Conservation (phyloP, 2,113 vertebrate genomes). For the Antechinus stuartii region DNA sequence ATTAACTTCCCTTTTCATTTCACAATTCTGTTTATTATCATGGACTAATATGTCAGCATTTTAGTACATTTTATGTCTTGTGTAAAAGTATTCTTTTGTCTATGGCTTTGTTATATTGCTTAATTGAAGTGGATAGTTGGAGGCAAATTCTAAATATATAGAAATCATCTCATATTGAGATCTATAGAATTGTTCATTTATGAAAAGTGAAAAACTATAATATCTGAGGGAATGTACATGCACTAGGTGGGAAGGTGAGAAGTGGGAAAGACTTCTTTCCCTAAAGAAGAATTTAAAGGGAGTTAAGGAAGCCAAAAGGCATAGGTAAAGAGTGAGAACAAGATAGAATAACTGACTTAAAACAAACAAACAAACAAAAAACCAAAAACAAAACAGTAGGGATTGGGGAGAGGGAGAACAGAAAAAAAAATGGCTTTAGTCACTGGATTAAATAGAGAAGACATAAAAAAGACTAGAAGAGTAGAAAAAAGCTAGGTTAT, state of each 20-base stretch:
- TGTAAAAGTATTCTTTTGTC: background rate
- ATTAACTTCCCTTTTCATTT: background rate
- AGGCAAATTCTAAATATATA: background rate
- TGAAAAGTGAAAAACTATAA: background rate
- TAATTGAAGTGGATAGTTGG: background rate
- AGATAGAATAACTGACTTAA: background rate
- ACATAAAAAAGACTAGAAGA: background rate
- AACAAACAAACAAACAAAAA: background rate
- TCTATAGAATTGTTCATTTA: background rate
- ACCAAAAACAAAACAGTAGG: no score
- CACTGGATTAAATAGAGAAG: background rate
- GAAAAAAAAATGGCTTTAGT: background rate
- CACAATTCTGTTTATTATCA: background rate
- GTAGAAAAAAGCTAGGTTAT: background rate
- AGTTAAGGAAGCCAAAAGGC: background rate
- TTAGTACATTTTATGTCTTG: background rate
- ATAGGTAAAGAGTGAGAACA: background rate
- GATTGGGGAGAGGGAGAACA: no score
- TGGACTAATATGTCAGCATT: background rate
- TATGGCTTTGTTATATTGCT: background rate
- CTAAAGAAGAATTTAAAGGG: background rate
- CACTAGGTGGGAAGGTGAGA: background rate
- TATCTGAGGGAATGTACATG: background rate
- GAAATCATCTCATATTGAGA: background rate
- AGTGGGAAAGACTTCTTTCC: background rate